Evolutionary conservation across 1,140 invertebrate species (phyloP).

Genomic region (Tenebrio molitor): DNA sequence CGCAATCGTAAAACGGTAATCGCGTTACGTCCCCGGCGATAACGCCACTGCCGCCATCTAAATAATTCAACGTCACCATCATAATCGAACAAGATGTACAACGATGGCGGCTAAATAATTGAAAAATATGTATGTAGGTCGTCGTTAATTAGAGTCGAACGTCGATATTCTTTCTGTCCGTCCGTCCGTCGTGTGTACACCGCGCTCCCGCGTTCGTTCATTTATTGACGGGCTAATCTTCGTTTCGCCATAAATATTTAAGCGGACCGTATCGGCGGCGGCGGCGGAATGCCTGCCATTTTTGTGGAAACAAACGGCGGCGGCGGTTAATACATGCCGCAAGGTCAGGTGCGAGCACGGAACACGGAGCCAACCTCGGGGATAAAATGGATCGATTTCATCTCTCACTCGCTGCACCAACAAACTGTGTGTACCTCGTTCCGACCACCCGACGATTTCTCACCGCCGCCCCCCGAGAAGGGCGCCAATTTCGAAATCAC

Average conservation of each 20-base stretch:
- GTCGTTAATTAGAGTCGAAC: neutral
- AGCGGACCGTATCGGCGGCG: neutral
- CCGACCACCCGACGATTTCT: neutral
- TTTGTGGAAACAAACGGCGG: conserved; percentile 41
- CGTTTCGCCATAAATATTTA: neutral
- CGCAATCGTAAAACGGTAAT: no score
- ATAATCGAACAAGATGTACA: neutral
- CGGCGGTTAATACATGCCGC: conserved; percentile 46
- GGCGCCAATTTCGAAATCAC: conserved; percentile 24
- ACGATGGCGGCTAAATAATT: conserved; percentile 14
- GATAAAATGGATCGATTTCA: conserved; percentile 59
- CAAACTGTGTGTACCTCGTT: conserved; percentile 24
- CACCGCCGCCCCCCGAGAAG: no score
- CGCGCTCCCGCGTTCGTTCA: neutral
- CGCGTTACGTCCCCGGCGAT: neutral
- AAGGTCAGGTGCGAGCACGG: conserved; percentile 56
- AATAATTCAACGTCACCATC: conserved; percentile 1
- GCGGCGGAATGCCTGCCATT: conserved; percentile 27
- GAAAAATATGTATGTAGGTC: conserved; percentile 20
- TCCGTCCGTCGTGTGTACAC: neutral
- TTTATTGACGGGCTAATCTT: conserved; percentile 1
- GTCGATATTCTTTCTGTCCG: neutral
- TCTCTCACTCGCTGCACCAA: conserved; percentile 45
- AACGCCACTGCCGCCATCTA: neutral
- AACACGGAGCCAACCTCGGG: conserved; percentile 49